Percentiles rank a stretch among this genome's conserved stretches.
These are phyloP conservation scores for Hylomyscus alleni DNA, from an alignment of 2,797 vertebrate genomes.

Conservation along the genomic window DNA sequence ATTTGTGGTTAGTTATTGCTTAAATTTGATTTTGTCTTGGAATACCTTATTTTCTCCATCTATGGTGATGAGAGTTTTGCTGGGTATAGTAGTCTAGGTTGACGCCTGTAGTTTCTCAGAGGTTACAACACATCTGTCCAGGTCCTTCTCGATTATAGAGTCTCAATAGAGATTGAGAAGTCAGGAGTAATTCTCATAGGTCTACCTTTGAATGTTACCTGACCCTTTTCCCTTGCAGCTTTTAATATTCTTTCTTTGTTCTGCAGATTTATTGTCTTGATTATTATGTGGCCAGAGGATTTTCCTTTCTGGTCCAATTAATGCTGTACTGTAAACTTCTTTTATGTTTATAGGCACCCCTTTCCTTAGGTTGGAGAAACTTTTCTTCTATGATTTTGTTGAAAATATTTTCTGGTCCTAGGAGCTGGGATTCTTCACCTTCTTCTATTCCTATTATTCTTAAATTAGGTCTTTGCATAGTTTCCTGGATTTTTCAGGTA, in stretches of 20 bases:
- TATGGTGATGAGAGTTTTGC: background rate
- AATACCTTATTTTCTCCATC: background rate
- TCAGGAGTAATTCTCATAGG: background rate
- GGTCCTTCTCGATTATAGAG: background rate
- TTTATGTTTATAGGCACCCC: background rate
- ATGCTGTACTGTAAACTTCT: background rate
- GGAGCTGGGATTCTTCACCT: background rate
- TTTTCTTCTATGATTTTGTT: background rate
- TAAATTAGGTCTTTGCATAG: background rate
- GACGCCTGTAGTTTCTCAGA: background rate
- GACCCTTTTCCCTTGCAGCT: background rate
- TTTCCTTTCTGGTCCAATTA: background rate
- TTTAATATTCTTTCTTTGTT: background rate
- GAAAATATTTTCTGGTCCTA: background rate
- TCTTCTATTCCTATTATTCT: background rate
- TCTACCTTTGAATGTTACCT: background rate
- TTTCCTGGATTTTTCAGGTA: background rate
- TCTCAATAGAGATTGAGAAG: background rate
- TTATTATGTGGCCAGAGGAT: background rate
- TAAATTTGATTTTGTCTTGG: background rate
- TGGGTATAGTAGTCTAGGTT: background rate
- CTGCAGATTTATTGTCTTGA: background rate
- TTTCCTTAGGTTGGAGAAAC: background rate
- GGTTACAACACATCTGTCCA: background rate
- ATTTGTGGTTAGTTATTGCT: background rate